phyloP scores from a whole-genome alignment of 2,113 vertebrate species.

The Callocephalon fimbriatum region DNA sequence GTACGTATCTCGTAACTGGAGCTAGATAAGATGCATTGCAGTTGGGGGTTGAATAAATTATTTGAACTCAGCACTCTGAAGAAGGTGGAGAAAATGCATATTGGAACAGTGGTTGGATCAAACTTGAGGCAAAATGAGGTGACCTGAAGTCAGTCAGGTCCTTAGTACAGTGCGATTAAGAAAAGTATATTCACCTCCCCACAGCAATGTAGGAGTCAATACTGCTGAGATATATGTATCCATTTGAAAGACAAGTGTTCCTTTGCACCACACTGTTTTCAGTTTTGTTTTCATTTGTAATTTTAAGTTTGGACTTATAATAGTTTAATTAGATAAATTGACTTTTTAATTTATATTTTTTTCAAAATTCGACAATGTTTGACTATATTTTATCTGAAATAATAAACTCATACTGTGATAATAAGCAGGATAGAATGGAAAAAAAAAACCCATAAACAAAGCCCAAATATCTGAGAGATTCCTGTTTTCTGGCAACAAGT shows the following conservation, averaged over 20 bases:
- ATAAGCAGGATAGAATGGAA: conserved; percentile 57
- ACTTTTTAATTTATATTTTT: conserved; percentile 49
- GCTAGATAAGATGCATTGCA: background rate
- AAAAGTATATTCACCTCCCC: background rate
- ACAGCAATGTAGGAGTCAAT: background rate
- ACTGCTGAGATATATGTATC: background rate
- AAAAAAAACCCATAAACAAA: background rate
- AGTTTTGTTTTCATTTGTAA: conserved; percentile 65
- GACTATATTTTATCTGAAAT: conserved; percentile 59
- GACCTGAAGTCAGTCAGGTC: background rate
- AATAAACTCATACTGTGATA: conserved; percentile 61
- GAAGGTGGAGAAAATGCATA: background rate
- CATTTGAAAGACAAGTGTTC: background rate
- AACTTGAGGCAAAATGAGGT: background rate
- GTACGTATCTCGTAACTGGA: background rate
- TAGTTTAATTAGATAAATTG: conserved; percentile 64
- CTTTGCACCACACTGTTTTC: background rate
- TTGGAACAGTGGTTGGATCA: background rate
- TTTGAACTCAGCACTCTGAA: background rate
- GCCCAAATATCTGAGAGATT: conserved; percentile 2
- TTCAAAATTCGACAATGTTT: conserved; percentile 48
- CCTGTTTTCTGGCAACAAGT: conserved; percentile 68
- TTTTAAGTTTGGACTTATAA: conserved; percentile 46
- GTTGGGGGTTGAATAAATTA: background rate
- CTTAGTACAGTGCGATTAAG: background rate